phyloP scores from a whole-genome alignment of 2,797 vertebrate species.

The Eospalax fontanierii region DNA sequence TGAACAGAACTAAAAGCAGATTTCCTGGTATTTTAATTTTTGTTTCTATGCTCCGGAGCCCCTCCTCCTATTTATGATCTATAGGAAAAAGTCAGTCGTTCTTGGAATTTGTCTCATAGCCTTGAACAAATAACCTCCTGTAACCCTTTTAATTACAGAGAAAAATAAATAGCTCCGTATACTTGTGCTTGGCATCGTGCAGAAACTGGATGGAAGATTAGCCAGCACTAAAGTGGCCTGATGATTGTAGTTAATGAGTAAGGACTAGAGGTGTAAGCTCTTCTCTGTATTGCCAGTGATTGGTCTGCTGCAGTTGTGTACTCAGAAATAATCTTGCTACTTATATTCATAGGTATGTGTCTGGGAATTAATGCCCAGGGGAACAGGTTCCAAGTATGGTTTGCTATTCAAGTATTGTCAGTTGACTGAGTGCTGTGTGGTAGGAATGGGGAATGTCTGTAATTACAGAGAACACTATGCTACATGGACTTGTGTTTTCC shows the following conservation, averaged over 20 bases:
- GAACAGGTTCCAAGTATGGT: not conserved
- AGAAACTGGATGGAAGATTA: conserved; percentile 54
- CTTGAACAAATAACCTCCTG: conserved; percentile 45
- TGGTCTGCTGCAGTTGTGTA: conserved; percentile 54
- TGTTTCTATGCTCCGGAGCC: not conserved
- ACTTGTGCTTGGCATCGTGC: conserved; percentile 51
- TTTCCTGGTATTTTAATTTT: not conserved
- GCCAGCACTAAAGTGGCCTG: conserved; percentile 58
- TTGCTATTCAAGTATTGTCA: conserved; percentile 25
- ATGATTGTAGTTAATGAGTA: conserved; percentile 64
- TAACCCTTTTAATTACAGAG: not conserved
- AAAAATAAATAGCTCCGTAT: conserved; percentile 47
- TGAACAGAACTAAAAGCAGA: conserved; percentile 56
- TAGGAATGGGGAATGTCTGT: not conserved
- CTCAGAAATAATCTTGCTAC: conserved; percentile 56
- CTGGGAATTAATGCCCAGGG: conserved; percentile 38
- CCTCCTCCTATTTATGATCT: not conserved
- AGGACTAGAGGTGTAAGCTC: conserved; percentile 52
- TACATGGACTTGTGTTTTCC: conserved; percentile 54
- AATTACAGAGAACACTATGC: not conserved
- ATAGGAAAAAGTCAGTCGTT: conserved; percentile 34
- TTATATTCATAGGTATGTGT: not conserved
- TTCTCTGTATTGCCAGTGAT: conserved; percentile 42
- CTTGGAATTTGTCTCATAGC: conserved; percentile 45
- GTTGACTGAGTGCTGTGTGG: not conserved